phyloP scores from a whole-genome alignment of 2,113 vertebrate species.

The Nycticebus coucang region DNA sequence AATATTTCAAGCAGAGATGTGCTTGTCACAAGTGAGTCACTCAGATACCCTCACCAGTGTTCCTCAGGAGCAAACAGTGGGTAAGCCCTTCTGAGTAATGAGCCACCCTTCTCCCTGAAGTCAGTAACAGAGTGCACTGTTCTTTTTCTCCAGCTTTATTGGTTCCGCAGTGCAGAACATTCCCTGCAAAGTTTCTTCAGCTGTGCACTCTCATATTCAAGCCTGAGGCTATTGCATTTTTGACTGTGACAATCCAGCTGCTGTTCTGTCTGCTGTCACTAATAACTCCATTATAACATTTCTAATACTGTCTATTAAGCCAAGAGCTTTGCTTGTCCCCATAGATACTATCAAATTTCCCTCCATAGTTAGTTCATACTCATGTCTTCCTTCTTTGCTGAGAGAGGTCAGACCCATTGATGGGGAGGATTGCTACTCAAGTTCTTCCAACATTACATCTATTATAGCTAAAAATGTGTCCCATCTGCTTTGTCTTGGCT shows the following conservation, averaged over 20 bases:
- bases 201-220: slow-evolving; percentile 42
- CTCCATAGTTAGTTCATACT: background rate
- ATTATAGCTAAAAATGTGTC: background rate
- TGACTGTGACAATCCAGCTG: slow-evolving; percentile 49
- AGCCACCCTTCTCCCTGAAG: background rate
- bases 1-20: slow-evolving; percentile 42
- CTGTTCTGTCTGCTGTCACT: slow-evolving; percentile 59
- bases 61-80: slow-evolving; percentile 36
- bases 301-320: slow-evolving; percentile 56
- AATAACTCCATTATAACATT: slow-evolving; percentile 75
- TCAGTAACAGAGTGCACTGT: background rate
- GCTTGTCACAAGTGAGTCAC: slow-evolving; percentile 57
- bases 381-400: background rate
- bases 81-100: slow-evolving; percentile 24
- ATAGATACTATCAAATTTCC: slow-evolving; percentile 41
- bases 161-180: background rate
- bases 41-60: slow-evolving; percentile 25
- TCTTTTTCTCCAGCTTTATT: background rate
- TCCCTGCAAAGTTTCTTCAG: slow-evolving; percentile 4
- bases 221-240: slow-evolving; percentile 60
- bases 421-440: background rate
- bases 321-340: background rate
- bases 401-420: background rate
- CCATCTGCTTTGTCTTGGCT: background rate
- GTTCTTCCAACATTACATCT: background rate